These are phyloP conservation scores for Sinocyclocheilus anshuiensis DNA, from an alignment of 2,113 vertebrate species.

Conservation along the genomic window DNA sequence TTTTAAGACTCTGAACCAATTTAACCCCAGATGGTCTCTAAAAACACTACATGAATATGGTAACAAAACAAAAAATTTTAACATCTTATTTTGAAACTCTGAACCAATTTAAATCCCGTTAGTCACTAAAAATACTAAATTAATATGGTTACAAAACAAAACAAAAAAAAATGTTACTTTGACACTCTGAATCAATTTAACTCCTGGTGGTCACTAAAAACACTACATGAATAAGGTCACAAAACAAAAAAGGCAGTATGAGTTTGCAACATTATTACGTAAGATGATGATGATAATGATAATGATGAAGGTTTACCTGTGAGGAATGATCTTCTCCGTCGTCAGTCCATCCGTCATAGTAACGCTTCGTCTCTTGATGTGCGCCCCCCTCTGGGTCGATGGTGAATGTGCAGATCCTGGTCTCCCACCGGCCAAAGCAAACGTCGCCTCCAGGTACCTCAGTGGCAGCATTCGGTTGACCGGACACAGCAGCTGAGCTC, in stretches of 20 bases:
- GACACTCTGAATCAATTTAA: not conserved
- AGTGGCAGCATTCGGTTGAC: slow-evolving; percentile 94
- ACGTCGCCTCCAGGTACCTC: slow-evolving; percentile 96
- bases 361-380: slow-evolving; percentile 94
- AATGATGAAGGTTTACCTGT: slow-evolving; percentile 79
- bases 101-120: not conserved
- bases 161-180: not conserved
- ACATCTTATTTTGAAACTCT: not conserved
- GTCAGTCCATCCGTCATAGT: slow-evolving; percentile 96
- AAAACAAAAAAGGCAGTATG: not conserved
- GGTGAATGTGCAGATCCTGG: slow-evolving; percentile 82
- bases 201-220: not conserved
- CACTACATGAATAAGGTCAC: not conserved
- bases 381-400: slow-evolving; percentile 84
- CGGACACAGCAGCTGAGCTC: slow-evolving; percentile 90
- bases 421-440: slow-evolving; percentile 84
- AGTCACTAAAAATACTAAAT: not conserved
- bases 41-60: not conserved
- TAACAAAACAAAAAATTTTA: not conserved
- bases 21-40: not conserved
- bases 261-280: not conserved
- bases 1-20: not conserved
- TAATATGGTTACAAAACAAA: not conserved
- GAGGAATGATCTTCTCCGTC: slow-evolving; percentile 88
- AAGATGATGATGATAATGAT: not conserved